Base-by-base conservation (phyloP, 1,140 invertebrate genomes). In the Acromyrmex echinatior region DNA sequence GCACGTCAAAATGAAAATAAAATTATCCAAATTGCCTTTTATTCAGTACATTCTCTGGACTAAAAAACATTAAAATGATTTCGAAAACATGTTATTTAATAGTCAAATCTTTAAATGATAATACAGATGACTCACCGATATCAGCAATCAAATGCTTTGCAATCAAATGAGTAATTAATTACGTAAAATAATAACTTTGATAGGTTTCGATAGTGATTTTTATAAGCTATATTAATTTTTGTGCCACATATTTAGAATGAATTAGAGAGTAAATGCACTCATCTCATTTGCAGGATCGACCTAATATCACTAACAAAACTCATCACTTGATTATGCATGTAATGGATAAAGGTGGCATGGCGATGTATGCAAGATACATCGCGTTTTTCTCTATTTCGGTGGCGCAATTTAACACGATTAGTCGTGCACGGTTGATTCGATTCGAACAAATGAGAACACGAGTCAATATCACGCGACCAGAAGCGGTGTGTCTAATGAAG, bases 361-460 rank as follows among this genome's bases (percentile, higher is more conserved):
- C 18, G 45, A n/a, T 51, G 21, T 35, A 82, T 49, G n/a, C 28
- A 10, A 84, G 25, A 62, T 63, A 76, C 45, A 51, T 45, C 25
- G 25, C 71, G 12, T 35, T 74, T 60, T 76, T 1, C 4, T 62
- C 56, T 74, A 84, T 84, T 82, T 74, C 35, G 68, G 65, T 81
- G 21, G 39, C n/a, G 70, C 80, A 45, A 74, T 84, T 84, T 84
- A 76, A 84, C 80, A 62, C 70, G 80, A 76, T 84, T 84, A 84
- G 68, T 76, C 70, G 39, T 14, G 70, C 70, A 70, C 70, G 56
- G 60, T 58, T 84, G 56, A 84, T 82, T 25, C 39, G 39, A 82
- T 74, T 62, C 45, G 56, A 16, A 63, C 39, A 74, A 84, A 76
- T 18, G 39, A 76, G 25, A 73, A 76, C 56, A 84, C 39, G 56